phyloP scores from a whole-genome alignment of 2,797 vertebrate genomes.

The Dromococcyx pavoninus region DNA sequence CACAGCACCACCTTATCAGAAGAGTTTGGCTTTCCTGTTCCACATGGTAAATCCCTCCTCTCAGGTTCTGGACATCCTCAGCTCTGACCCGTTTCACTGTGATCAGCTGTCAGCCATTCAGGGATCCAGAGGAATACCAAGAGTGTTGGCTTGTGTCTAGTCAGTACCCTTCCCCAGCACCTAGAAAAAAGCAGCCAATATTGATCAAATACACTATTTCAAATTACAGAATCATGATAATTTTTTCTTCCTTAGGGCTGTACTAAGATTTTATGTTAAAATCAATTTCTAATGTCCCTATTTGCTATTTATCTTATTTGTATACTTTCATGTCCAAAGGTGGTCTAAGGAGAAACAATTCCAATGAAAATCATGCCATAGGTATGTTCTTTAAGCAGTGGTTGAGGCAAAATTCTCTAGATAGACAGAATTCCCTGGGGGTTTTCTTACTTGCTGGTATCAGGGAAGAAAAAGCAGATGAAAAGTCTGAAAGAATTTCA shows the following conservation, averaged over 20 bases:
- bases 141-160: background rate
- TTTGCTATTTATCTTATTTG: background rate
- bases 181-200: background rate
- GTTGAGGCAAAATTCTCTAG: background rate
- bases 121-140: background rate
- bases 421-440: background rate
- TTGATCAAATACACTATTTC: background rate
- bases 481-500: background rate
- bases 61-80: background rate
- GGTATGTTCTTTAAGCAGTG: background rate
- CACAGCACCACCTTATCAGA: background rate
- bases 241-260: background rate
- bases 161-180: background rate
- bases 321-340: background rate
- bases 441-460: background rate
- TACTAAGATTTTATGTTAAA: background rate
- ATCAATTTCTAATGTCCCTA: background rate
- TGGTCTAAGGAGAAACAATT: background rate
- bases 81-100: background rate
- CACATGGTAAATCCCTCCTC: background rate
- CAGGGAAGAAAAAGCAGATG: background rate
- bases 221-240: background rate
- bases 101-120: background rate
- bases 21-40: background rate
- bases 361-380: background rate